Conservation (phyloP, 1,140 invertebrate species). For the Diorhabda elongata region DNA sequence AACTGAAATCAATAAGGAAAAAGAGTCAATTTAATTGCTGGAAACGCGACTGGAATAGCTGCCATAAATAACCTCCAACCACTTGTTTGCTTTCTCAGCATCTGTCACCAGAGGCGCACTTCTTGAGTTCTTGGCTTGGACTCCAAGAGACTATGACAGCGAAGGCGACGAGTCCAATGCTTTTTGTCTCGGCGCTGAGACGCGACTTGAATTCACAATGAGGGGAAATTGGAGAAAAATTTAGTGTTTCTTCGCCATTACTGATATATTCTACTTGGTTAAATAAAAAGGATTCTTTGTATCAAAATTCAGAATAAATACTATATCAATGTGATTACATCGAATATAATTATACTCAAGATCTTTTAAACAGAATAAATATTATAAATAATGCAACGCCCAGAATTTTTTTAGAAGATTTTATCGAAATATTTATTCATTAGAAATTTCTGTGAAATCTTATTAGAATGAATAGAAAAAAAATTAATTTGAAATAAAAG, state of each 20-base stretch:
- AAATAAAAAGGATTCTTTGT: too few relatives aligned
- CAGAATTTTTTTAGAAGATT: too few relatives aligned
- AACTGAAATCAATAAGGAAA: conserved; percentile 22
- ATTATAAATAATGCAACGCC: too few relatives aligned
- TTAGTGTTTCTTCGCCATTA: conserved; percentile 12
- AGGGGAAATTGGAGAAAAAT: conserved; percentile 22
- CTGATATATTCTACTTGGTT: conserved; percentile 2
- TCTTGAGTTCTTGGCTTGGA: conserved; percentile 18
- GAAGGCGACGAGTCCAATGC: conserved; percentile 5
- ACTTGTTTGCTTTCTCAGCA: conserved; percentile 36
- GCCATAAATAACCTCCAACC: conserved; percentile 37
- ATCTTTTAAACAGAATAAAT: too few relatives aligned
- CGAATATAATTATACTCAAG: too few relatives aligned
- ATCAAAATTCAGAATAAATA: too few relatives aligned
- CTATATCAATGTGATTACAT: too few relatives aligned
- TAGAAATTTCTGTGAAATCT: too few relatives aligned
- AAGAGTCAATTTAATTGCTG: conserved; percentile 33
- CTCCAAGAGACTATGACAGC: conserved; percentile 7
- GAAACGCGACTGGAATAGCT: conserved; percentile 30
- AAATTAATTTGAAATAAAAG: too few relatives aligned
- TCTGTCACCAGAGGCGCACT: conserved; percentile 27
- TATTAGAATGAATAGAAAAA: too few relatives aligned
- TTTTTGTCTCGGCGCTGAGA: conserved; percentile 8
- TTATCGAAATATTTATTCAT: too few relatives aligned
- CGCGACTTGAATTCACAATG: conserved; percentile 29